A percentile compares a stretch with the other conserved stretches of the same genome.
These are phyloP conservation scores for Lutra lutra DNA, from an alignment of 2,797 vertebrate genomes.

Conservation along the genomic window DNA sequence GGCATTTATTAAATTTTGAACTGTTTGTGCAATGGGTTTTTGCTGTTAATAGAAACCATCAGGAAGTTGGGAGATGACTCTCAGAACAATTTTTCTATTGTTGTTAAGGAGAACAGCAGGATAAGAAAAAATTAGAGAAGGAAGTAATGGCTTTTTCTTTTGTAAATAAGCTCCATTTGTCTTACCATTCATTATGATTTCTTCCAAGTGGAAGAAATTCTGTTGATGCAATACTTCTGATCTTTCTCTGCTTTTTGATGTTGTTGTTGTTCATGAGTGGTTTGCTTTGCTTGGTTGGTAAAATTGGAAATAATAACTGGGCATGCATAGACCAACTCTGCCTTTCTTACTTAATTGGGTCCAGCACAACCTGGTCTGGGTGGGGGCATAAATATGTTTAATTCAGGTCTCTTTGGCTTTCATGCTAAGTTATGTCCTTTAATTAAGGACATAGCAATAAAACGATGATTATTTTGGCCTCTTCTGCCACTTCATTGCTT, in stretches of 20 bases:
- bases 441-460: background rate
- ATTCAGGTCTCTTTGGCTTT: background rate
- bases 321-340: background rate
- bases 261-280: background rate
- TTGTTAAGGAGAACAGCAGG: constrained; percentile 9
- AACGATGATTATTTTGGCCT: background rate
- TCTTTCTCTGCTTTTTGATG: background rate
- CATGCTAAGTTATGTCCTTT: background rate
- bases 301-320: background rate
- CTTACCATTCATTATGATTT: background rate
- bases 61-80: background rate
- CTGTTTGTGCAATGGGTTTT: background rate
- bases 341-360: background rate
- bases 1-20: constrained; percentile 40
- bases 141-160: background rate
- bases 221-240: background rate
- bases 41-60: constrained; percentile 1
- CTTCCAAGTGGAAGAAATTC: background rate
- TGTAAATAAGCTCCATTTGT: background rate
- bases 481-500: background rate
- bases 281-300: background rate
- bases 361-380: background rate
- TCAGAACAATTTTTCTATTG: constrained; percentile 26
- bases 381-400: background rate
- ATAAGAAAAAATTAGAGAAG: background rate